These are phyloP conservation scores for Oligia latruncula DNA, from an alignment of 2,888 invertebrate genomes.

Conservation along the genomic window DNA sequence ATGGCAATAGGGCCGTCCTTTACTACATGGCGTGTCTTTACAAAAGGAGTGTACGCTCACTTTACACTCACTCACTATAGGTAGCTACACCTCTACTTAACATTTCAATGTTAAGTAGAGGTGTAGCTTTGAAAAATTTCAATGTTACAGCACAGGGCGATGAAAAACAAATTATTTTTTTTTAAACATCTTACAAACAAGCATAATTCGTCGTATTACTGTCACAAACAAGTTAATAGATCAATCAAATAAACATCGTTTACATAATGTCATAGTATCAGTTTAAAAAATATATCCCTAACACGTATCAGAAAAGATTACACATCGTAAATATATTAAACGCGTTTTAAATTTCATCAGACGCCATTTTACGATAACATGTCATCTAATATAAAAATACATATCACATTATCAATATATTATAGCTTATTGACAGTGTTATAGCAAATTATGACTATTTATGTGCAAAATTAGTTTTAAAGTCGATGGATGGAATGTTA, in stretches of 20 bases:
- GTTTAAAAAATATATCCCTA: constrained; percentile 32
- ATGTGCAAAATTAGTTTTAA: constrained; percentile 73
- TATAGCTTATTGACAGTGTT: constrained; percentile 74
- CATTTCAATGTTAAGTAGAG: too few relatives aligned
- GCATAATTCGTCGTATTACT: background rate
- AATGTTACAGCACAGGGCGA: background rate
- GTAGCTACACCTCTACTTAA: background rate
- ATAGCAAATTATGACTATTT: constrained; percentile 79
- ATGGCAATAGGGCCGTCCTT: too few relatives aligned
- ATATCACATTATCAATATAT: constrained; percentile 72
- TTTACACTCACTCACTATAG: background rate
- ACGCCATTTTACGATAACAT: constrained; percentile 64
- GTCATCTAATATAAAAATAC: constrained; percentile 54
- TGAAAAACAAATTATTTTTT: too few relatives aligned
- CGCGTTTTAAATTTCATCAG: constrained; percentile 72
- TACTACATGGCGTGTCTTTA: too few relatives aligned
- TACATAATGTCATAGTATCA: constrained; percentile 26
- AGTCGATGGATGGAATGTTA: constrained; percentile 47
- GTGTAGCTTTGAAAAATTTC: background rate
- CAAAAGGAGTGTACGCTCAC: background rate
- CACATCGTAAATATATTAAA: constrained; percentile 70
- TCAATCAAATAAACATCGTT: constrained; percentile 18
- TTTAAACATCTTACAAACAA: background rate
- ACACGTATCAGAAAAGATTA: constrained; percentile 49
- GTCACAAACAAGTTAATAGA: constrained; percentile 8